Conservation (phyloP, 1,140 invertebrate species). For the Drosophila dunni region DNA sequence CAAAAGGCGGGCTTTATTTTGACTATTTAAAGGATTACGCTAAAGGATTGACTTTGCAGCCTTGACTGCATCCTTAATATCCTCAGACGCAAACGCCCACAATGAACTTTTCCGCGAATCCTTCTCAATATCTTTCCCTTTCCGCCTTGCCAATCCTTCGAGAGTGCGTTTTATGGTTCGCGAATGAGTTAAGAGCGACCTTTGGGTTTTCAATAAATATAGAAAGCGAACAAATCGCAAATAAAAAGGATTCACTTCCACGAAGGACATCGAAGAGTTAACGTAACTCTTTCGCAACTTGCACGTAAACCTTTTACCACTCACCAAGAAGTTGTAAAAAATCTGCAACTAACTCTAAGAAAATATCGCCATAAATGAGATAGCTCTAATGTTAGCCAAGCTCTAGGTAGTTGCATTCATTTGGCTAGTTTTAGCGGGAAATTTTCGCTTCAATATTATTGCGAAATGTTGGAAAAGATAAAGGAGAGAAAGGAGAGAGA, state of each 20-base stretch:
- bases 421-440: conserved; percentile 19
- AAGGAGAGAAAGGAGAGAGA: background rate
- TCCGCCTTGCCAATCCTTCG: conserved; percentile 16
- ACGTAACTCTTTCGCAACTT: conserved; percentile 81
- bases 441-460: background rate
- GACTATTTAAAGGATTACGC: conserved; percentile 84
- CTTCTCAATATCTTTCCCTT: background rate
- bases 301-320: conserved; percentile 66
- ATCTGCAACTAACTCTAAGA: conserved; percentile 31
- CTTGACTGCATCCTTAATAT: conserved; percentile 60
- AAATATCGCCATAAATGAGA: conserved; percentile 19
- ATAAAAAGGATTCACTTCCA: conserved; percentile 57
- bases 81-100: conserved; percentile 62
- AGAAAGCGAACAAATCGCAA: conserved; percentile 28
- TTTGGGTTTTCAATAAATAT: conserved; percentile 56
- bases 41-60: conserved; percentile 83
- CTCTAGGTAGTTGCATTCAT: conserved; percentile 27
- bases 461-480: conserved; percentile 4
- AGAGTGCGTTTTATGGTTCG: conserved; percentile 45
- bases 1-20: conserved; percentile 83
- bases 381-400: conserved; percentile 58
- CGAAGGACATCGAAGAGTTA: conserved; percentile 74
- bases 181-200: conserved; percentile 67
- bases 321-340: conserved; percentile 49
- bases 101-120: conserved; percentile 65